Conservation (phyloP, 2,797 vertebrate genomes). For the Perdix hodgsoniae region DNA sequence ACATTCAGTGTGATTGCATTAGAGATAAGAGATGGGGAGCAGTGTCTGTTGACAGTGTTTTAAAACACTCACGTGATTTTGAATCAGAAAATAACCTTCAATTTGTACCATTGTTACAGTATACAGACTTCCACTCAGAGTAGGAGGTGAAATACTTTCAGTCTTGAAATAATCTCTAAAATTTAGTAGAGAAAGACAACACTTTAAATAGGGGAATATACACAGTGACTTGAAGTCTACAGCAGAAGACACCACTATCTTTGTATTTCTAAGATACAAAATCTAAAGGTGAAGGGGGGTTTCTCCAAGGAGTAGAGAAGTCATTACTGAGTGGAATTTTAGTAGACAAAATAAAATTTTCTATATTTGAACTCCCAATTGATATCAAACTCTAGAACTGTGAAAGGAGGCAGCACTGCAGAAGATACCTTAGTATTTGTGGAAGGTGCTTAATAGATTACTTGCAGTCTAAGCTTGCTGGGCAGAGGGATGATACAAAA, state of each 20-base stretch:
- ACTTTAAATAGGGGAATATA: not conserved
- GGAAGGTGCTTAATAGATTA: not conserved
- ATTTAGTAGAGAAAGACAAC: not conserved
- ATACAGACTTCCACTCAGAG: not conserved
- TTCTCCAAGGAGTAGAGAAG: not conserved
- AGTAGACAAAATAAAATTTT: not conserved
- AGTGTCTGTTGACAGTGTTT: not conserved
- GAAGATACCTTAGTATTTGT: not conserved
- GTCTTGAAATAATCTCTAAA: not conserved
- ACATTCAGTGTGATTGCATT: not conserved
- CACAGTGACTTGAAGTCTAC: not conserved
- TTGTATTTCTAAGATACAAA: not conserved
- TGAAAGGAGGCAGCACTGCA: not conserved
- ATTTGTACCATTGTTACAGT: not conserved
- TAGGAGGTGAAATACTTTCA: not conserved
- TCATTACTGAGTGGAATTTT: not conserved
- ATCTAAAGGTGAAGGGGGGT: not conserved
- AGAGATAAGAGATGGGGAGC: not conserved
- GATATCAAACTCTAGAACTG: not conserved
- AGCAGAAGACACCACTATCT: not conserved
- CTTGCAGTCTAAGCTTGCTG: not conserved
- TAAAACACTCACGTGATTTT: not conserved
- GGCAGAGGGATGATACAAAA: not conserved
- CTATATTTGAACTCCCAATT: not conserved
- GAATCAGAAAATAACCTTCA: not conserved